Evolutionary conservation across 2,797 vertebrate genomes (phyloP), one percentile per base, ranked within the genome.

Genomic region (Ibycter americanus): DNA sequence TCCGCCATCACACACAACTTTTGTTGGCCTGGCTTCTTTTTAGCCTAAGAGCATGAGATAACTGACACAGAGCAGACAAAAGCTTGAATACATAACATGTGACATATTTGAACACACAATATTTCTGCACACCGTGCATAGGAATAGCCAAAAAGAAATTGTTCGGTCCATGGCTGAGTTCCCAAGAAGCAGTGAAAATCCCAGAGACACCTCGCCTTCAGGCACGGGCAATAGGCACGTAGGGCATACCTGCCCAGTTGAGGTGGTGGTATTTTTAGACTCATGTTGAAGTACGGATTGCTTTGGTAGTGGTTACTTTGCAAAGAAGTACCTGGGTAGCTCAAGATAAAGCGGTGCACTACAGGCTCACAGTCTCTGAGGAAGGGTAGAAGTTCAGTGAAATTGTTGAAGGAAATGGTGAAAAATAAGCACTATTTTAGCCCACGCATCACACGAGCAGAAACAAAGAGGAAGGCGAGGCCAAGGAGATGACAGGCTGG

Each of bases 11-110:
- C 4, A 17, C 44, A 17, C 21, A 81, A 27, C 0, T 0, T 67
- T 74, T 89, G 83, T 22, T 74, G 89, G 12, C 19, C 34, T 68
- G 23, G 11, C 27, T 94, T 67, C 49, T 56, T 87, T 90, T 85
- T 58, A 71, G 14, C 25, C 19, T 56, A 18, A n/a, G 54, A 81
- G 7, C 11, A 2, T 73, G 67, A 89, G 8, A 36, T 42, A 77
- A 67, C 10, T 89, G 67, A 42, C 40, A 49, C 1, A 0, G 20
- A 80, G 31, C 31, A 73, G 79, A 38, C 9, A 77, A 92, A 73
- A 38, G 29, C 52, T 73, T 58, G 49, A 78, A 17, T 13, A 15
- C 12, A 5, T 26, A 34, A 31, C 29, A 29, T 23, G 34, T 42
- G 44, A 59, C 32, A 29, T 67, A 71, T 47, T 56, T 78, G 83